phyloP scores from a whole-genome alignment of 2,797 vertebrate species.

The Anabacerthia variegaticeps region DNA sequence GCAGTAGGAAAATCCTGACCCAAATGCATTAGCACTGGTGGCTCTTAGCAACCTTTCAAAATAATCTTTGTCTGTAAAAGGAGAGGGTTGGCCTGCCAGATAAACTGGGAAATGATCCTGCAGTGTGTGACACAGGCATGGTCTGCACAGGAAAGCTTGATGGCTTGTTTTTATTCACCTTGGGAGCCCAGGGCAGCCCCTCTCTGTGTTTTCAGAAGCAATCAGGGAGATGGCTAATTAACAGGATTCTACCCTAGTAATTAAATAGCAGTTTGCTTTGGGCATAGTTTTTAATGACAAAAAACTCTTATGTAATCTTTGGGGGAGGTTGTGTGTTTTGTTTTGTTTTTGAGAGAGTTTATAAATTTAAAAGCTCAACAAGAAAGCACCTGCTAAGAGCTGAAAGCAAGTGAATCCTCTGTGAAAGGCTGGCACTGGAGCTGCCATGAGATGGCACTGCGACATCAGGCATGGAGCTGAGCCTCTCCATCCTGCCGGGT shows the following conservation, averaged over 20 bases:
- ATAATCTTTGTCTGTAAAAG: neutral
- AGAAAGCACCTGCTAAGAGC: neutral
- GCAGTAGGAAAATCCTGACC: neutral
- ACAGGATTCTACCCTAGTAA: no score
- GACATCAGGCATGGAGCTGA: constrained; percentile 55
- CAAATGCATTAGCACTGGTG: neutral
- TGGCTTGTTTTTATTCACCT: neutral
- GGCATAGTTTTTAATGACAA: neutral
- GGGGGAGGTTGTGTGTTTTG: neutral
- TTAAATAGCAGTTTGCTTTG: no score
- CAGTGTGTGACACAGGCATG: accelerated
- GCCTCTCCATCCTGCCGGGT: neutral
- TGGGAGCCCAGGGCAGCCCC: accelerated
- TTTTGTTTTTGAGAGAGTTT: neutral
- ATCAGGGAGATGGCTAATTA: neutral
- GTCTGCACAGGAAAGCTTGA: neutral
- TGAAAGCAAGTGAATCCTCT: neutral
- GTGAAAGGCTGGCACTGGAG: neutral
- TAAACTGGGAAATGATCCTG: neutral
- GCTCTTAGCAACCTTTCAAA: neutral
- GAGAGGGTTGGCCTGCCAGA: neutral
- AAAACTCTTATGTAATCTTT: neutral
- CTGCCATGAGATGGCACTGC: constrained; percentile 78
- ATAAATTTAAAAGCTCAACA: neutral
- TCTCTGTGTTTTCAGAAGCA: accelerated